A percentile compares a stretch with the other conserved stretches of the same genome.
Evolutionary conservation across 2,113 vertebrate genomes (phyloP).

Genomic region (Channa maculata): DNA sequence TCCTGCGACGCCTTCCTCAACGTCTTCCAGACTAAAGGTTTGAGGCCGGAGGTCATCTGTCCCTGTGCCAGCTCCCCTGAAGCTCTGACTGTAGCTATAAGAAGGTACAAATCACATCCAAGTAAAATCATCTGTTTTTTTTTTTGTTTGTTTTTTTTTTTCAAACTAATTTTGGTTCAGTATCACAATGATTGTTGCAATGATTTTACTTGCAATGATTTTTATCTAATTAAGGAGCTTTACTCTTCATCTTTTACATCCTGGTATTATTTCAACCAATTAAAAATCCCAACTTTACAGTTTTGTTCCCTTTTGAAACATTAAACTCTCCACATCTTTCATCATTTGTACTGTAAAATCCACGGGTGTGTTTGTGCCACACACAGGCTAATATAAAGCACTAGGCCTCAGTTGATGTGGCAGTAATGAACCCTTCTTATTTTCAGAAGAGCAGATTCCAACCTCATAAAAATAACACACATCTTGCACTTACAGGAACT

Average conservation of each 20-base stretch:
- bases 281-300: slow-evolving; percentile 4
- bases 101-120: too few species aligned
- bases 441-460: slow-evolving; percentile 42
- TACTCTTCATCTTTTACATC: too few species aligned
- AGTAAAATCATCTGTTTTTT: not conserved
- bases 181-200: too few species aligned
- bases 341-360: slow-evolving; percentile 18
- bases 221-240: too few species aligned
- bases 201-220: too few species aligned
- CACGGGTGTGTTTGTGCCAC: slow-evolving; percentile 7
- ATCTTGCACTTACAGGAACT: not conserved
- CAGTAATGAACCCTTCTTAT: slow-evolving; percentile 39
- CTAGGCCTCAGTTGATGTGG: slow-evolving; percentile 11
- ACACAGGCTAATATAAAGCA: slow-evolving; percentile 36
- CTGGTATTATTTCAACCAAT: not conserved
- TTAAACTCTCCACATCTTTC: slow-evolving; percentile 32
- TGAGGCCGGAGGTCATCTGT: slow-evolving; percentile 97
- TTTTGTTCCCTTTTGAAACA: slow-evolving; percentile 5
- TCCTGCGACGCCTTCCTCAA: slow-evolving; percentile 99
- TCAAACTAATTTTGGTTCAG: too few species aligned
- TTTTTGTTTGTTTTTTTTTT: too few species aligned
- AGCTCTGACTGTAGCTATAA: slow-evolving; percentile 95
- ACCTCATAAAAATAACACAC: slow-evolving; percentile 3
- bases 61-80: slow-evolving; percentile 98
- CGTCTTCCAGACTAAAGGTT: slow-evolving; percentile 98